These are phyloP conservation scores for Egretta garzetta DNA, from an alignment of 2,113 vertebrate species.

Conservation along the genomic window DNA sequence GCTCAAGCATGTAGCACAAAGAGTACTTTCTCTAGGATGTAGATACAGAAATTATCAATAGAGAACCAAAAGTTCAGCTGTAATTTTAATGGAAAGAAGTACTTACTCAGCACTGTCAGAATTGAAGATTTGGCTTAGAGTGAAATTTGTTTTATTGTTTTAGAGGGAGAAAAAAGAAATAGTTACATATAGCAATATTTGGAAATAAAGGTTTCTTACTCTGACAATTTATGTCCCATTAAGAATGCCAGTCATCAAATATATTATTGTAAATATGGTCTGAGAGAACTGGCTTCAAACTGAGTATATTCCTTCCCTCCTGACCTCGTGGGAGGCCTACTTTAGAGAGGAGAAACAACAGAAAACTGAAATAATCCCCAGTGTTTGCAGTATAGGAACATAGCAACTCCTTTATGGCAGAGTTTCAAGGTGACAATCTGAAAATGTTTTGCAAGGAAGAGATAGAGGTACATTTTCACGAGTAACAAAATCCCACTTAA, in stretches of 20 bases:
- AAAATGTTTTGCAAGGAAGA: background rate
- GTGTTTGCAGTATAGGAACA: background rate
- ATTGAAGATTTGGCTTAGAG: background rate
- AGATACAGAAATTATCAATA: background rate
- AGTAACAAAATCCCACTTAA: background rate
- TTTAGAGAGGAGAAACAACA: background rate
- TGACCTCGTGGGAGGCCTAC: background rate
- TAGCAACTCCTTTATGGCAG: background rate
- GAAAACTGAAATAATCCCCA: background rate
- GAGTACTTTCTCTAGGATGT: background rate
- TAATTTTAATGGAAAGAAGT: background rate
- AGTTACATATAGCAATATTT: background rate
- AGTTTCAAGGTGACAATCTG: background rate
- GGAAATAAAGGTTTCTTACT: background rate
- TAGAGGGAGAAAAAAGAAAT: background rate
- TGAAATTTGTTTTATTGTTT: background rate
- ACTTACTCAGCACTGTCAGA: background rate
- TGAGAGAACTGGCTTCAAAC: background rate
- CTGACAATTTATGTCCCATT: background rate
- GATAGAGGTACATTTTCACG: background rate
- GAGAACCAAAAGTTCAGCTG: background rate
- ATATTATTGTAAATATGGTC: background rate
- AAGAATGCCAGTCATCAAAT: background rate
- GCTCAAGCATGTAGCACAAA: background rate
- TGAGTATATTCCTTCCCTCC: background rate